A percentile compares a stretch with the other conserved stretches of the same genome.
phyloP scores from a whole-genome alignment of 2,888 invertebrate genomes.

The Parapristionchus giblindavisi region DNA sequence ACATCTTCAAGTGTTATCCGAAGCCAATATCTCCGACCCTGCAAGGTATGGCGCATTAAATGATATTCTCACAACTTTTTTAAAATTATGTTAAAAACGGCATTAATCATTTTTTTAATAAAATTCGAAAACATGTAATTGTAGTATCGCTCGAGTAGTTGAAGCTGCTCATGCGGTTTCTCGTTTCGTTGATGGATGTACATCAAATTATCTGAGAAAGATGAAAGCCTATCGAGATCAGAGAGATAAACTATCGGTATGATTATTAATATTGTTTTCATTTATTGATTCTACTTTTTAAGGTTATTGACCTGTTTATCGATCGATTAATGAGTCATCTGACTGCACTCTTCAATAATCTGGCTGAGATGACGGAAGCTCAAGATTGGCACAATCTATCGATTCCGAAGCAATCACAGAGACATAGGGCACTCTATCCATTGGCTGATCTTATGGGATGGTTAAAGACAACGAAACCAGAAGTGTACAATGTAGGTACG shows the following conservation, averaged over 20 bases:
- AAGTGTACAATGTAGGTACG: constrained; percentile 76
- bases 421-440: constrained; percentile 85
- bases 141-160: constrained; percentile 62
- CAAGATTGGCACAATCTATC: constrained; percentile 73
- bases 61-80: background rate
- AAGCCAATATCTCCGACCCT: constrained; percentile 64
- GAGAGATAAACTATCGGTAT: constrained; percentile 32
- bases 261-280: too few relatives aligned
- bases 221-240: constrained; percentile 54
- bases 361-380: constrained; percentile 70
- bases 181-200: constrained; percentile 49
- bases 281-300: too few relatives aligned
- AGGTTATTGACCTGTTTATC: constrained; percentile 79
- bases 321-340: constrained; percentile 86
- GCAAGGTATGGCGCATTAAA: constrained; percentile 48
- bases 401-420: constrained; percentile 81
- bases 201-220: constrained; percentile 50
- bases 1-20: constrained; percentile 58
- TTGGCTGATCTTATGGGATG: constrained; percentile 64
- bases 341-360: constrained; percentile 92
- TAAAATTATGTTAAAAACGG: background rate
- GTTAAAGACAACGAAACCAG: constrained; percentile 77
- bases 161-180: constrained; percentile 64
- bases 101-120: too few relatives aligned
- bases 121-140: too few relatives aligned